Base-by-base conservation (phyloP, 2,888 invertebrate species). In the Bombylius major region DNA sequence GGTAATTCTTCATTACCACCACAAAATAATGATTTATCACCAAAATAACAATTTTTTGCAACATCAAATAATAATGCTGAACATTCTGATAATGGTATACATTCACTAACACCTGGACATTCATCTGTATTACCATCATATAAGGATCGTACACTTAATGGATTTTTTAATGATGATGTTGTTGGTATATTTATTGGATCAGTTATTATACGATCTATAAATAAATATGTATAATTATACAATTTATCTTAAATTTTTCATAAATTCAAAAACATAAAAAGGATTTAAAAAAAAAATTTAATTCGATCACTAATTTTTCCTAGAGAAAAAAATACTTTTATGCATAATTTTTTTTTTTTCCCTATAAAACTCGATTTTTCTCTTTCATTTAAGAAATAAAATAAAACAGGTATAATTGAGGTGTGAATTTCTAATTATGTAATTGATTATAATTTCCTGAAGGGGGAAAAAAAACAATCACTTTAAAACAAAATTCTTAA, bases 21-120 rank as follows among this genome's bases (percentile, higher is more conserved):
- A 54, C 74, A 75, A 54, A 69, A 73, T 3, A 72, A 58, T 1
- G 72, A 67, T 58, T 72, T 71, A 58, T 75, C 74, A n/a, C 73
- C 73, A 42, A 68, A 71, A 51, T 69, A 75, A 53, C 74, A 75
- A 57, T 66, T 70, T 61, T 70, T 72, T 14, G 74, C 72, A 46
- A 72, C 69, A 61, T 74, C 73, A 42, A 70, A 70, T 31, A 74
- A 69, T 65, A 75, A 63, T 4, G 70, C 66, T 5, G 73, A 68
- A 59, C 74, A 75, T 55, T 75, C 74, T 50, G 72, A 70, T 39
- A 74, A 61, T 4, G 75, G 70, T 1, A 72, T 69, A 57, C 74
- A 74, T 57, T 73, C 72, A 3, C 67, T 71, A 50, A 69, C 67
- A 51, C 68, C 65, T 23, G 69, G 61, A 49, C 73, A 72, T 44